These are phyloP conservation scores for Xylocampa areola DNA, from an alignment of 2,888 invertebrate genomes.

Conservation along the genomic window DNA sequence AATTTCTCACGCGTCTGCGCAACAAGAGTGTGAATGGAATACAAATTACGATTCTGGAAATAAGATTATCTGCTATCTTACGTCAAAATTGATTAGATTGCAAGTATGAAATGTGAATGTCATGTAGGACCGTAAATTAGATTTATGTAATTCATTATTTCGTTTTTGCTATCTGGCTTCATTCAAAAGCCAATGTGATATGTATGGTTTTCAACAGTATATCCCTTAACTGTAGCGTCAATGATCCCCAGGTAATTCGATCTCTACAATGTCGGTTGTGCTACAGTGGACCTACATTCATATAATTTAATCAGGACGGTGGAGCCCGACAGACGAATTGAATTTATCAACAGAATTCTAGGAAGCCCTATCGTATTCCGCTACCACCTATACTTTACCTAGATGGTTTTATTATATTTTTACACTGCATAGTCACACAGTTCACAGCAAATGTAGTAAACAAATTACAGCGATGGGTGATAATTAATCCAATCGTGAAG, in stretches of 20 bases:
- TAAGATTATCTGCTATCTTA: no score
- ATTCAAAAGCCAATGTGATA: not conserved
- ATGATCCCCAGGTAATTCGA: slow-evolving; percentile 24
- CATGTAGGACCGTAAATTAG: no score
- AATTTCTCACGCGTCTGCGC: no score
- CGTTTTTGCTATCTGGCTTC: not conserved
- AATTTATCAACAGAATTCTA: slow-evolving; percentile 36
- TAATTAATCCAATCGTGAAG: slow-evolving; percentile 12
- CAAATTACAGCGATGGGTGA: slow-evolving; percentile 18
- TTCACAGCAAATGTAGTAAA: slow-evolving; percentile 4
- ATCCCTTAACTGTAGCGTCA: slow-evolving; percentile 7
- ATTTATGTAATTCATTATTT: not conserved
- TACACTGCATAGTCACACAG: not conserved
- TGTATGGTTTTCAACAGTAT: not conserved
- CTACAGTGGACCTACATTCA: slow-evolving; percentile 24
- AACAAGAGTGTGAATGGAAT: no score
- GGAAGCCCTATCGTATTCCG: slow-evolving; percentile 18
- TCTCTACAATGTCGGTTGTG: slow-evolving; percentile 25
- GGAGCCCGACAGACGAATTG: slow-evolving; percentile 43
- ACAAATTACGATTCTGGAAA: no score
- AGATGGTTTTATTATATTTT: not conserved
- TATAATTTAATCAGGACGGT: slow-evolving; percentile 38
- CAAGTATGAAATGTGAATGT: no score
- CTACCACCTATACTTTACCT: slow-evolving; percentile 17
- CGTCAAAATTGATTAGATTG: no score